phyloP scores from a whole-genome alignment of 2,113 vertebrate genomes.

The Cyphomyrus plagiostoma region DNA sequence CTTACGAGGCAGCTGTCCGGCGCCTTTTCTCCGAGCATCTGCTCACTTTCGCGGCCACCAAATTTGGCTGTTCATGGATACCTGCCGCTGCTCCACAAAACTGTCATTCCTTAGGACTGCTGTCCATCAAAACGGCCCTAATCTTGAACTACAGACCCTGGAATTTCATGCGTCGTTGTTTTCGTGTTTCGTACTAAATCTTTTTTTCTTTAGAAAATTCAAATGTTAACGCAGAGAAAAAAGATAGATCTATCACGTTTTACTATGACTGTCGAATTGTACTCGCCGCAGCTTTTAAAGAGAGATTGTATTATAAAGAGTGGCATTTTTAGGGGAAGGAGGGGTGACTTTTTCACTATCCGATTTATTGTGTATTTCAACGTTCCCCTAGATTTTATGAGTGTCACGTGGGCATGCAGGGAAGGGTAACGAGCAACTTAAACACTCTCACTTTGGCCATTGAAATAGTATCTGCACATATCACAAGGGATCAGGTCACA shows the following conservation, averaged over 20 bases:
- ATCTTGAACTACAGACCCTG: background rate
- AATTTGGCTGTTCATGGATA: slow-evolving; percentile 18
- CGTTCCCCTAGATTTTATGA: background rate
- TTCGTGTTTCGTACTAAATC: background rate
- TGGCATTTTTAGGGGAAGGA: background rate
- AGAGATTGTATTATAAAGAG: background rate
- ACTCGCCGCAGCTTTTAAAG: background rate
- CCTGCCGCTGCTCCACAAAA: background rate
- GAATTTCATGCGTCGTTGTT: background rate
- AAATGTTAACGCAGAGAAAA: background rate
- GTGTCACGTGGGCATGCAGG: background rate
- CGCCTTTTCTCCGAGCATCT: background rate
- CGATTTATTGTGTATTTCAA: background rate
- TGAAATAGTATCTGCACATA: slow-evolving; percentile 53
- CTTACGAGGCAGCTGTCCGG: slow-evolving; percentile 30
- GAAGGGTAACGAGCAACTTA: slow-evolving; percentile 28
- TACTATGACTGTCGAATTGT: background rate
- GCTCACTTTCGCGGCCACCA: slow-evolving; percentile 31
- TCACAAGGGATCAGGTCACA: slow-evolving; percentile 48
- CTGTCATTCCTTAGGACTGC: background rate
- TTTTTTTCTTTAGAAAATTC: background rate
- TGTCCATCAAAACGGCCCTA: background rate
- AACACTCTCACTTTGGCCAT: slow-evolving; percentile 44
- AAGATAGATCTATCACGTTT: background rate
- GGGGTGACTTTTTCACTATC: background rate